Conservation (phyloP, 2,113 vertebrate genomes). For the Parus major region DNA sequence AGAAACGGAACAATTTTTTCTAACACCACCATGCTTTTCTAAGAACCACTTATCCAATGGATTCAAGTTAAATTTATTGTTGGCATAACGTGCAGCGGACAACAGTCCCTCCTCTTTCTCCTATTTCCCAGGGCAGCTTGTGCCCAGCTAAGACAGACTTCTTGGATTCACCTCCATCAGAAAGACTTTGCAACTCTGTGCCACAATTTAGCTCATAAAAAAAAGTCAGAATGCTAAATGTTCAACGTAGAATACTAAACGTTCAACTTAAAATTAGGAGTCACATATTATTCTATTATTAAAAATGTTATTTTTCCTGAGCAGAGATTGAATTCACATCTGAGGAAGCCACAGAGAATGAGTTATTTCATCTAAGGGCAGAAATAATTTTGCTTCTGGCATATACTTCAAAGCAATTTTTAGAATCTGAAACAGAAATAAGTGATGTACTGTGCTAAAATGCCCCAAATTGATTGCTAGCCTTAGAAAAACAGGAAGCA, state of each 20-base stretch:
- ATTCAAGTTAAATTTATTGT: not conserved
- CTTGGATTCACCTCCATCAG: not conserved
- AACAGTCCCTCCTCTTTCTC: not conserved
- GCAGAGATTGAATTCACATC: not conserved
- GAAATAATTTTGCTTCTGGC: conserved; percentile 61
- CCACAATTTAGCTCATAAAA: not conserved
- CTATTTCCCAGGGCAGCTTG: not conserved
- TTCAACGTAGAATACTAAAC: not conserved
- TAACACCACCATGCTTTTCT: not conserved
- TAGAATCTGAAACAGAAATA: conserved; percentile 58
- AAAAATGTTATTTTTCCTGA: not conserved
- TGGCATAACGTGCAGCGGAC: not conserved
- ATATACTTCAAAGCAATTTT: conserved; percentile 67
- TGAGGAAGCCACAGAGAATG: conserved; percentile 1
- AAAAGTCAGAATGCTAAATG: not conserved
- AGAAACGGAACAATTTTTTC: not conserved
- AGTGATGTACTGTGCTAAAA: conserved; percentile 50
- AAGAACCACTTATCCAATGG: not conserved
- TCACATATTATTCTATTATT: not conserved
- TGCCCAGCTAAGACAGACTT: not conserved
- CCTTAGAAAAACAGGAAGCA: conserved; percentile 41
- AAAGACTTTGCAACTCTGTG: not conserved
- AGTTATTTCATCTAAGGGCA: conserved; percentile 35
- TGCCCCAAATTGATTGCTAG: conserved; percentile 45
- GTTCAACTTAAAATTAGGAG: not conserved